These are phyloP conservation scores for Acanthurus leucopareius DNA, from an alignment of 2,797 vertebrate species.

Conservation along the genomic window DNA sequence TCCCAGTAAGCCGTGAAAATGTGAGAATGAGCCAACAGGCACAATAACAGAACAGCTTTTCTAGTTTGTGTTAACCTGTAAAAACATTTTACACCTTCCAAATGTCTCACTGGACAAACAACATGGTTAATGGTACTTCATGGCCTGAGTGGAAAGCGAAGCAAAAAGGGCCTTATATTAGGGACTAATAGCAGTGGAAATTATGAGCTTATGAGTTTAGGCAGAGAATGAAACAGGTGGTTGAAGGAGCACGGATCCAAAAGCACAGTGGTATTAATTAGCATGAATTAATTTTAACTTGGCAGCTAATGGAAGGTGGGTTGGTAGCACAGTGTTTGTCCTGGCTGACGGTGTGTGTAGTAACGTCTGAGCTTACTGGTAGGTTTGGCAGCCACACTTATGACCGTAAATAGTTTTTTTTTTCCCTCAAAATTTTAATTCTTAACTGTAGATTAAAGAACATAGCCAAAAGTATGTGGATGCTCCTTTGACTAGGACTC, in stretches of 20 bases:
- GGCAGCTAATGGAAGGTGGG: slow-evolving; percentile 6
- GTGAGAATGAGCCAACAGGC: not conserved
- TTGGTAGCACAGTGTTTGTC: slow-evolving; percentile 38
- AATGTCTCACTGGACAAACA: not conserved
- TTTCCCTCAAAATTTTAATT: slow-evolving; percentile 1
- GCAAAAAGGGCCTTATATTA: too few relatives aligned
- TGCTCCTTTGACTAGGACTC: not conserved
- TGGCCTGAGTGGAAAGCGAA: not conserved
- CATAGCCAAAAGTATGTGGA: not conserved
- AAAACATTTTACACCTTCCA: not conserved
- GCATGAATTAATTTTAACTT: slow-evolving; percentile 28
- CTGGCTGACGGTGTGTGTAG: slow-evolving; percentile 24
- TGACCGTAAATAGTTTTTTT: not conserved
- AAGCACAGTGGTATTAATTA: slow-evolving; percentile 23
- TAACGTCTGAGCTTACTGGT: slow-evolving; percentile 20
- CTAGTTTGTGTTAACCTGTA: not conserved
- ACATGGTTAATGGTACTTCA: not conserved
- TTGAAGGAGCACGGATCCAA: slow-evolving; percentile 8
- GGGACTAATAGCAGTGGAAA: not conserved
- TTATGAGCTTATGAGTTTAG: not conserved
- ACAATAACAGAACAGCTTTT: not conserved
- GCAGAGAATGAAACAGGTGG: slow-evolving; percentile 10
- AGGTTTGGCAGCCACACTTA: slow-evolving; percentile 12
- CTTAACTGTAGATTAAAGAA: not conserved
- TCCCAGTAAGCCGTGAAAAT: not conserved